Conservation (phyloP, 2,888 invertebrate species). For the Actias luna region DNA sequence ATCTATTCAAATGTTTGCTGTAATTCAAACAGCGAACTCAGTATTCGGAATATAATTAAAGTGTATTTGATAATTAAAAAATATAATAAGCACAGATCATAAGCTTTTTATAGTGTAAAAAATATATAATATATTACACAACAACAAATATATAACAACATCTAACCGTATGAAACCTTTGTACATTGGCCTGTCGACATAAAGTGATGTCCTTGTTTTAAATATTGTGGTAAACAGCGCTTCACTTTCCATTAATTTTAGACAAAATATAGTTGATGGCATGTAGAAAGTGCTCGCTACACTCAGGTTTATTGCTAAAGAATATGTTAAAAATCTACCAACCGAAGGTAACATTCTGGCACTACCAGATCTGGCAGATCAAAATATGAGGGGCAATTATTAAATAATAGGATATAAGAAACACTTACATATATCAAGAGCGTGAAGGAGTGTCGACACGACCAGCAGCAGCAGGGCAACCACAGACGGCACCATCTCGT, state of each 20-base stretch:
- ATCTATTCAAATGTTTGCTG: too few species aligned
- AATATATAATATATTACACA: too few species aligned
- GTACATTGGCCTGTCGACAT: background rate
- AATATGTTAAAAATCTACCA: background rate
- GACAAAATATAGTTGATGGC: background rate
- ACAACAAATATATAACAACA: too few species aligned
- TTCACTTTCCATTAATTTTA: background rate
- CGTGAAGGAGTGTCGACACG: slow-evolving; percentile 46
- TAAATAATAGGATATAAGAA: background rate
- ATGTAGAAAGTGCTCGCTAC: background rate
- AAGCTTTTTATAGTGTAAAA: too few species aligned
- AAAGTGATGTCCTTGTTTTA: background rate
- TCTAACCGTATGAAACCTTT: too few species aligned
- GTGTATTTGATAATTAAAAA: too few species aligned
- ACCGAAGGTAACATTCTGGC: background rate
- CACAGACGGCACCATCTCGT: slow-evolving; percentile 64
- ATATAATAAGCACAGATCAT: too few species aligned
- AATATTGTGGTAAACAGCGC: background rate
- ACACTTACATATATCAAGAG: slow-evolving; percentile 73
- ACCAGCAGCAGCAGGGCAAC: slow-evolving; percentile 56
- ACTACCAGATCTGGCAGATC: background rate
- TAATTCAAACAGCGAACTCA: too few species aligned
- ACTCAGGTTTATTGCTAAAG: background rate
- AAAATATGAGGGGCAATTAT: background rate
- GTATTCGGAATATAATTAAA: too few species aligned